Conservation (phyloP, 30 jellyfish, hydroid and myxozoan genomes). For the Turritopsis dohrnii region DNA sequence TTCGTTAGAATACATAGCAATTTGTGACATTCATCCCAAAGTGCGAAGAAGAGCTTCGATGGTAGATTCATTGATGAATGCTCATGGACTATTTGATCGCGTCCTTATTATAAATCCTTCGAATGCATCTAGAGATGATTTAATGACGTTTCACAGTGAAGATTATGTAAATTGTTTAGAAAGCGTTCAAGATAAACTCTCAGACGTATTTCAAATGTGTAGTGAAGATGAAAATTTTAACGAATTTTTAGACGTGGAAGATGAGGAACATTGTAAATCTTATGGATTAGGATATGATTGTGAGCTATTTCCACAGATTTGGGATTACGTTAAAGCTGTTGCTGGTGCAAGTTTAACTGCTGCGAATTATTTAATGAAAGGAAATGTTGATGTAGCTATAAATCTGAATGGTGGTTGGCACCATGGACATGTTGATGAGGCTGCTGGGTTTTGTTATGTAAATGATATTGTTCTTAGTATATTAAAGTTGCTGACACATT, state of each 20-base stretch:
- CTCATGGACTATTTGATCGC: constrained; percentile 36
- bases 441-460: constrained; percentile 97
- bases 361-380: constrained; percentile 43
- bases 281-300: constrained; percentile 80
- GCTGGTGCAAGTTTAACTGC: constrained; percentile 84
- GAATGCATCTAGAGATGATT: constrained; percentile 25
- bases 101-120: constrained; percentile 42
- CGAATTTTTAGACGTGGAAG: not conserved
- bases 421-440: constrained; percentile 97
- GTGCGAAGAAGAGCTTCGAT: constrained; percentile 33
- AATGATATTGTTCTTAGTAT: constrained; percentile 90
- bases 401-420: constrained; percentile 96
- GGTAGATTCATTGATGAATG: constrained; percentile 57
- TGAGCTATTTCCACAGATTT: constrained; percentile 48
- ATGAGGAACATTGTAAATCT: constrained; percentile 8
- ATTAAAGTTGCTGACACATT: constrained; percentile 49
- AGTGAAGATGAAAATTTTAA: constrained; percentile 7
- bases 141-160: constrained; percentile 53
- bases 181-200: not conserved
- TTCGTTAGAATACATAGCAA: constrained; percentile 1
- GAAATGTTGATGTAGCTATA: constrained; percentile 39
- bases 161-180: constrained; percentile 48
- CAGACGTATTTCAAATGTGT: not conserved
- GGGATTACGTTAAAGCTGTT: constrained; percentile 36
- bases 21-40: constrained; percentile 35